A percentile compares a stretch with the other conserved stretches of the same genome.
Evolutionary conservation across 2,888 invertebrate species (phyloP).

Genomic region (Panopea generosa): DNA sequence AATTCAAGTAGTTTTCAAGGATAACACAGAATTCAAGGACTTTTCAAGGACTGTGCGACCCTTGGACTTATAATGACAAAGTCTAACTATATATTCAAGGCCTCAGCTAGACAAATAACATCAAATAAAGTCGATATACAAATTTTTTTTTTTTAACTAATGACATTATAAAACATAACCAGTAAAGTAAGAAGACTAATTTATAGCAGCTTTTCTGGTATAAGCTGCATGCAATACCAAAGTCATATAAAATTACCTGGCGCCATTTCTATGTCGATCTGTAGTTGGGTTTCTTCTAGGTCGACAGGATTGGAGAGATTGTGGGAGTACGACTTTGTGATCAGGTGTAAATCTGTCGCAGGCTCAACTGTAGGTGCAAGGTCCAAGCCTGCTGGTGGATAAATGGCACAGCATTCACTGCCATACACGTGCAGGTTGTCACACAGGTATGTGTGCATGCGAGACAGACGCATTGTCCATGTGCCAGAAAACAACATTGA

Average conservation of each 20-base stretch:
- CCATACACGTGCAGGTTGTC: constrained; percentile 76
- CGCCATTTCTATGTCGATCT: constrained; percentile 47
- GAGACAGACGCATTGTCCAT: constrained; percentile 74
- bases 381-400: constrained; percentile 76
- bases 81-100: too few species aligned
- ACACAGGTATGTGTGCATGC: constrained; percentile 79
- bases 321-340: constrained; percentile 66
- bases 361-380: constrained; percentile 56
- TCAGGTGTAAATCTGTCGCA: constrained; percentile 64
- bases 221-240: too few species aligned
- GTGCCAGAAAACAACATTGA: constrained; percentile 72
- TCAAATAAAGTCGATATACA: too few species aligned
- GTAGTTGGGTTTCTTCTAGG: constrained; percentile 58
- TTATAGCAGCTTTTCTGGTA: too few species aligned
- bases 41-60: too few species aligned
- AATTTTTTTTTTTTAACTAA: too few species aligned
- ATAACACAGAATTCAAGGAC: too few species aligned
- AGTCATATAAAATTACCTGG: constrained; percentile 30
- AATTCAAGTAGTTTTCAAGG: too few species aligned
- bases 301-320: constrained; percentile 69
- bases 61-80: too few species aligned
- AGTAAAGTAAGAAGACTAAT: too few species aligned
- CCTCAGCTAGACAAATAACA: too few species aligned
- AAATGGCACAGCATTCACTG: constrained; percentile 78
- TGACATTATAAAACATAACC: too few species aligned